A percentile compares a stretch with the other conserved stretches of the same genome.
Conservation (phyloP, 2,888 invertebrate genomes). For the Artemia sinica region DNA sequence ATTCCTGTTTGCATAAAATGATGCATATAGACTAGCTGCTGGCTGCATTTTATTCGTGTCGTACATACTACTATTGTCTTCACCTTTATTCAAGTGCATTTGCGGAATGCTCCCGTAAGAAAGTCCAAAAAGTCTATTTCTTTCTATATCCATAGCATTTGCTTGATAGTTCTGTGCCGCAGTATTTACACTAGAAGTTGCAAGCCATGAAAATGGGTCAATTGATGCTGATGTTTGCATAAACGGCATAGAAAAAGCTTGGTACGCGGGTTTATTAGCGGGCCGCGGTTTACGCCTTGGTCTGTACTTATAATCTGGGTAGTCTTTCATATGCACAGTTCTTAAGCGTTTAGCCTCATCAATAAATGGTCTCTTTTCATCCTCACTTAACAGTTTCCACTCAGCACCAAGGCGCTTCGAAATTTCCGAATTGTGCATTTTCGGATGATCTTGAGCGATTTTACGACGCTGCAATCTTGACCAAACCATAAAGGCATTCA, state of each 20-base stretch:
- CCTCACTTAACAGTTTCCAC: slow-evolving; percentile 73
- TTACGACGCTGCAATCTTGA: slow-evolving; percentile 68
- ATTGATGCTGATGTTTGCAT: slow-evolving; percentile 70
- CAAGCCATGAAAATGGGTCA: slow-evolving; percentile 33
- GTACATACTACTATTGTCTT: neutral
- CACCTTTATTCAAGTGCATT: neutral
- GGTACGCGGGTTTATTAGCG: slow-evolving; percentile 68
- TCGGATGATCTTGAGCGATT: slow-evolving; percentile 89
- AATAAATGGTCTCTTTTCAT: slow-evolving; percentile 79
- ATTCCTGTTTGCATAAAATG: neutral
- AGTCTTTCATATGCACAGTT: slow-evolving; percentile 81
- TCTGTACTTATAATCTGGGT: slow-evolving; percentile 78
- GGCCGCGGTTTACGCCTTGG: slow-evolving; percentile 41
- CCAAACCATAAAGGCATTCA: slow-evolving; percentile 94
- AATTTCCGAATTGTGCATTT: slow-evolving; percentile 94
- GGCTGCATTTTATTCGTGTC: neutral
- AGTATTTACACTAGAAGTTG: slow-evolving; percentile 14
- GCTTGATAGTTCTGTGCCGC: neutral
- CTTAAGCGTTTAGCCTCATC: slow-evolving; percentile 81
- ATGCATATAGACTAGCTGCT: slow-evolving; percentile 8
- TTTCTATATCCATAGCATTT: neutral
- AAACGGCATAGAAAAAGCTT: slow-evolving; percentile 66
- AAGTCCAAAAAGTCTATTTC: neutral
- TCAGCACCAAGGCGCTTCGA: slow-evolving; percentile 72
- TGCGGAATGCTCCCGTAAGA: neutral